Evolutionary conservation across 2,797 vertebrate genomes (phyloP).

Genomic region (Scolopax rusticola): DNA sequence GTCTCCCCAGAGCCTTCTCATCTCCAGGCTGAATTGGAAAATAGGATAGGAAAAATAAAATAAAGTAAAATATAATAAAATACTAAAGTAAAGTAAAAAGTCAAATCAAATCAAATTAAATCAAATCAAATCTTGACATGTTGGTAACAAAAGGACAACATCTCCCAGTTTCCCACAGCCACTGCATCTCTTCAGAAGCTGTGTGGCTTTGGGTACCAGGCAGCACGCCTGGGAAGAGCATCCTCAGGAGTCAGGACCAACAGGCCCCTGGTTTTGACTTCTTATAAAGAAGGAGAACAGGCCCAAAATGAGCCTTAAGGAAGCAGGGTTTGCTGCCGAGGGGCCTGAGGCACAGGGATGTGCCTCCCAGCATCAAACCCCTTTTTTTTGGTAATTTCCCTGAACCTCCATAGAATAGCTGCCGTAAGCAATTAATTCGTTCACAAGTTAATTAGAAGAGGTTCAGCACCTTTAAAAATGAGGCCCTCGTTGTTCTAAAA

Average conservation of each 20-base stretch:
- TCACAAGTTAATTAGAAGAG: not conserved
- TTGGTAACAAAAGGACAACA: not conserved
- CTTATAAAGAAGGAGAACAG: not conserved
- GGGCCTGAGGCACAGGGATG: not conserved
- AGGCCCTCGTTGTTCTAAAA: not conserved
- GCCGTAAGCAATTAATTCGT: not conserved
- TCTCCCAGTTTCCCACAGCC: not conserved
- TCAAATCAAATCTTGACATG: not conserved
- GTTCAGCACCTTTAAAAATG: slow-evolving; percentile 17
- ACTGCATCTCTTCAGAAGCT: not conserved
- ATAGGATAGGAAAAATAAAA: not conserved
- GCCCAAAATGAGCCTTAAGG: not conserved
- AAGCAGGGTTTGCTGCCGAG: not conserved
- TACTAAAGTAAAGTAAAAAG: no score
- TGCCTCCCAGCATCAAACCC: not conserved
- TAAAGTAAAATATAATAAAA: not conserved
- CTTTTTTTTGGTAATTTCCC: not conserved
- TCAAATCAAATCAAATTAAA: not conserved
- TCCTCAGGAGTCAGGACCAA: not conserved
- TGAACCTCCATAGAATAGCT: not conserved
- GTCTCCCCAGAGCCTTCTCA: no score
- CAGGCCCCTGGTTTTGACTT: not conserved
- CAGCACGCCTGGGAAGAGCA: fast-evolving
- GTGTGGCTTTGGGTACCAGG: fast-evolving
- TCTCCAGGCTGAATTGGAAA: no score